These are phyloP conservation scores for Gadus macrocephalus DNA, from an alignment of 2,113 vertebrate genomes.

Conservation along the genomic window DNA sequence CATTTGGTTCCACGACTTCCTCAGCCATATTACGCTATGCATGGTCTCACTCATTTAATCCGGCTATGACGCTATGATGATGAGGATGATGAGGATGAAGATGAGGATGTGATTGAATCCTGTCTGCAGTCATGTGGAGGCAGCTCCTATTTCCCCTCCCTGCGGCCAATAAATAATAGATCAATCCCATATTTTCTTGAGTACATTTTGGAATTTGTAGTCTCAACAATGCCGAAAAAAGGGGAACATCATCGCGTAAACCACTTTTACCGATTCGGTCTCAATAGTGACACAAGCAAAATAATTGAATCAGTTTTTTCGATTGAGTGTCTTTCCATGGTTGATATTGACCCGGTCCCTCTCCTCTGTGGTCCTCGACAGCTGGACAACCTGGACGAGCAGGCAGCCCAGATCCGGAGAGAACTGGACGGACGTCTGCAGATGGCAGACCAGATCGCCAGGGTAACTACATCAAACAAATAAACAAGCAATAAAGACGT, in stretches of 20 bases:
- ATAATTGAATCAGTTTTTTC: not conserved
- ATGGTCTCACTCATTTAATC: constrained; percentile 8
- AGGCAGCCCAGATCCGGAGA: constrained; percentile 92
- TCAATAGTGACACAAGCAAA: not conserved
- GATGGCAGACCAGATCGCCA: constrained; percentile 96
- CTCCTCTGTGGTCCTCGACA: constrained; percentile 62
- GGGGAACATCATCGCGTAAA: too few relatives aligned
- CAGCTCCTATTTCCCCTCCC: not conserved
- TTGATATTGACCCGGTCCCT: constrained; percentile 25
- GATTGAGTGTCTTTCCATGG: not conserved
- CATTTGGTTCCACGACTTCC: constrained; percentile 9
- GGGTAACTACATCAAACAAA: constrained; percentile 68
- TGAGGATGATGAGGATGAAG: not conserved
- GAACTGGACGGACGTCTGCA: constrained; percentile 94
- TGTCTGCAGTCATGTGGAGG: not conserved
- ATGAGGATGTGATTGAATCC: not conserved
- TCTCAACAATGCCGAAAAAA: too few relatives aligned
- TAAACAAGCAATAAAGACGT: too few relatives aligned
- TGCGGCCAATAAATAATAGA: not conserved
- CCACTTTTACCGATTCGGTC: too few relatives aligned
- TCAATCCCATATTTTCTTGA: too few relatives aligned
- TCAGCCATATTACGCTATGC: not conserved
- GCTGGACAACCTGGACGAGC: constrained; percentile 95
- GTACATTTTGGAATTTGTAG: too few relatives aligned
- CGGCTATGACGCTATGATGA: not conserved